A percentile compares a stretch with the other conserved stretches of the same genome.
phyloP scores from a whole-genome alignment of 2,797 vertebrate species.

The Lacerta viridis region DNA sequence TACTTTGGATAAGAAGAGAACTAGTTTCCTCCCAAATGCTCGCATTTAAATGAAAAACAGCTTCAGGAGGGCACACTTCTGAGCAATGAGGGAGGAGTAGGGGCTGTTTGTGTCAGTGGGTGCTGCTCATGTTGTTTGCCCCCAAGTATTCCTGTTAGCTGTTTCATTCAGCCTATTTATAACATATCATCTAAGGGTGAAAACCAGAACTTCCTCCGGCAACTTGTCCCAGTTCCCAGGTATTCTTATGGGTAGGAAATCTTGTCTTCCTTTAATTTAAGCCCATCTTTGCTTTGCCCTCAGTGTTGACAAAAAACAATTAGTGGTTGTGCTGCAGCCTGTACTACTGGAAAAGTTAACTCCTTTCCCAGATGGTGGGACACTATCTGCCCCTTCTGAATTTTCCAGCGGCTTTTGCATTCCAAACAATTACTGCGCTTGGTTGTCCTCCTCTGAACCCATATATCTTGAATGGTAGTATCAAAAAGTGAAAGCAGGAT shows the following conservation, averaged over 20 bases:
- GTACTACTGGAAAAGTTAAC: not conserved
- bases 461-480: not conserved
- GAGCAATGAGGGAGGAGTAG: not conserved
- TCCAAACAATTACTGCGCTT: not conserved
- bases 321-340: not conserved
- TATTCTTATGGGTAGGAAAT: conserved; percentile 10
- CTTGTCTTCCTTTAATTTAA: conserved; percentile 16
- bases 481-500: not conserved
- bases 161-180: not conserved
- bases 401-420: not conserved
- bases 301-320: not conserved
- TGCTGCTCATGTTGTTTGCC: not conserved
- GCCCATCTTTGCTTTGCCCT: not conserved
- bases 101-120: too few species aligned
- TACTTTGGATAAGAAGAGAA: not conserved
- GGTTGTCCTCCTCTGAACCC: not conserved
- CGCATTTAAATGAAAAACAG: not conserved
- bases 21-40: not conserved
- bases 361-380: not conserved
- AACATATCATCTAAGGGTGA: not conserved
- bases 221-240: not conserved
- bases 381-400: not conserved
- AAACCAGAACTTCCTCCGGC: not conserved
- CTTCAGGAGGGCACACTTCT: not conserved
- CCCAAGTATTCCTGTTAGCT: not conserved